These are phyloP conservation scores for Himalopsyche japonica DNA, from an alignment of 2,888 invertebrate genomes.

Conservation along the genomic window DNA sequence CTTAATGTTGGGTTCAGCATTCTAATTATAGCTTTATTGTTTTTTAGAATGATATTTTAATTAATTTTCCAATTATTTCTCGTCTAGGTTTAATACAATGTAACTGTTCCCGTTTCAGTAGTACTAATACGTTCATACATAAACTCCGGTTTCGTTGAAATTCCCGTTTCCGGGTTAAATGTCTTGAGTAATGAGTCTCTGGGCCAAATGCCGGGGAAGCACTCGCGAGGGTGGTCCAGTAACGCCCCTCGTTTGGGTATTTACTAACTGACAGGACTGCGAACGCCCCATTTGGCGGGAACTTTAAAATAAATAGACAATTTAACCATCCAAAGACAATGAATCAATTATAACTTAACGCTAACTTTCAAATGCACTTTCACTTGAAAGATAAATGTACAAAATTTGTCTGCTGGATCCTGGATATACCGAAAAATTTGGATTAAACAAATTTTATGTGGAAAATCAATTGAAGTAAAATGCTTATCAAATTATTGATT, in stretches of 20 bases:
- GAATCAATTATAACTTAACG: neutral
- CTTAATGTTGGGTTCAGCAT: too few species aligned
- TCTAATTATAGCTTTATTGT: too few species aligned
- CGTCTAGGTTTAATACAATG: neutral
- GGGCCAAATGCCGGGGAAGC: neutral
- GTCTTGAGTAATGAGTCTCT: neutral
- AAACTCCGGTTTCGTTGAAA: neutral
- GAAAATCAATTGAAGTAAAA: too few species aligned
- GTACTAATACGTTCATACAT: neutral
- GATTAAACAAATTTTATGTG: too few species aligned
- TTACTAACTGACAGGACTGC: neutral
- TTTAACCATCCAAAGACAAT: neutral
- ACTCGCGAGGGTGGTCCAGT: neutral
- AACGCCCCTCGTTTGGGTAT: neutral
- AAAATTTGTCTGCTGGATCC: too few species aligned
- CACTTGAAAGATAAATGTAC: too few species aligned
- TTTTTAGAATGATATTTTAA: neutral
- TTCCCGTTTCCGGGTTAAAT: neutral
- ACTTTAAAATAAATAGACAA: neutral
- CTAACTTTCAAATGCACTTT: neutral
- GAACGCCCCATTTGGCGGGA: neutral
- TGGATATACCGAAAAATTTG: too few species aligned
- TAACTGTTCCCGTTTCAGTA: neutral
- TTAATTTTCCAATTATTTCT: neutral
- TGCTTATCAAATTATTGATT: too few species aligned